Evolutionary conservation across 2,113 vertebrate species (phyloP).

Genomic region (Muntiacus reevesi): DNA sequence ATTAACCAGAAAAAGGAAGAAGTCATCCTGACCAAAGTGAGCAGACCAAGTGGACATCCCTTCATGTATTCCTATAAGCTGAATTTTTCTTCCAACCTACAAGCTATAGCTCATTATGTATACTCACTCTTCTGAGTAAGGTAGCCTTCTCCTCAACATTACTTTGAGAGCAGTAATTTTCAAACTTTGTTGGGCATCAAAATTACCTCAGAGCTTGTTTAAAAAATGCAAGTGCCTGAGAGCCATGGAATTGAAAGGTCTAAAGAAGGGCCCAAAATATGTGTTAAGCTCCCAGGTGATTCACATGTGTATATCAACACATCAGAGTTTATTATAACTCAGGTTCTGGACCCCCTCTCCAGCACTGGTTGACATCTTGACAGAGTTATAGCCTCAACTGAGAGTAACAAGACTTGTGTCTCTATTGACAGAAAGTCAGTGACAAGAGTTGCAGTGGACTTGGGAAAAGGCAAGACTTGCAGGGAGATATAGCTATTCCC

Average conservation of each 20-base stretch:
- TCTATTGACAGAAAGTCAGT: not conserved
- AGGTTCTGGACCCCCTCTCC: not conserved
- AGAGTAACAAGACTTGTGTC: not conserved
- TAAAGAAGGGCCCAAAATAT: not conserved
- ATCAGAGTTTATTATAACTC: not conserved
- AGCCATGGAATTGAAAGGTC: not conserved
- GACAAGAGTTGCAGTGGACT: not conserved
- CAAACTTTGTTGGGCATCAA: not conserved
- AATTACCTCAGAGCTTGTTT: not conserved
- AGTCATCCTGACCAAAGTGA: not conserved
- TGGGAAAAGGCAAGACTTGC: not conserved
- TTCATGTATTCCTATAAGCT: not conserved
- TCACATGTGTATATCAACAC: not conserved
- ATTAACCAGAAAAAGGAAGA: not conserved
- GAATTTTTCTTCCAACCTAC: not conserved
- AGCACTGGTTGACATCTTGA: not conserved
- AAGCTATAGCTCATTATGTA: not conserved
- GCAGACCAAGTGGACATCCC: not conserved
- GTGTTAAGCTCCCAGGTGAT: not conserved
- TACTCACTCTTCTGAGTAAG: not conserved
- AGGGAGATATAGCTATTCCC: not conserved
- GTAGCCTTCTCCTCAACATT: not conserved
- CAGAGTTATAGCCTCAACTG: not conserved
- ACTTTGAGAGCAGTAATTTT: not conserved
- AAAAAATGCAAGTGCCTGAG: not conserved